These are phyloP conservation scores for Brachyrhaphis roseni DNA, from an alignment of 2,797 vertebrate species.

Conservation along the genomic window DNA sequence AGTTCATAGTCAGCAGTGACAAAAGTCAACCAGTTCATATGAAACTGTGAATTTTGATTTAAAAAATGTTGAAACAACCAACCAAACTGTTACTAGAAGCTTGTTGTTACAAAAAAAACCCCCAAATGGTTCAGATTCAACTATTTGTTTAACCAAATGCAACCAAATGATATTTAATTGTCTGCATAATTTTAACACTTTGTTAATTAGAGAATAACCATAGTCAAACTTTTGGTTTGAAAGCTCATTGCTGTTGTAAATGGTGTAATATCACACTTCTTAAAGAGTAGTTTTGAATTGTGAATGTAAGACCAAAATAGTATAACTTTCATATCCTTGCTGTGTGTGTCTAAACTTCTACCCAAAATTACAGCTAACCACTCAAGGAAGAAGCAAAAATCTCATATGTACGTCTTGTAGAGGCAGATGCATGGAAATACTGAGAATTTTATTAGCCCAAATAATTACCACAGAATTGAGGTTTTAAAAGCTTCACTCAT, in stretches of 20 bases:
- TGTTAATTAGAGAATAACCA: neutral
- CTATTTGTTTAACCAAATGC: neutral
- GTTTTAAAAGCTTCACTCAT: conserved; percentile 7
- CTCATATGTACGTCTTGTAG: neutral
- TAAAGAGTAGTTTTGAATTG: neutral
- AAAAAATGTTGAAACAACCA: neutral
- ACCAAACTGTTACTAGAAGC: neutral
- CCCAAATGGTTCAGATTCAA: neutral
- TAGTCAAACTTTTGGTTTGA: neutral
- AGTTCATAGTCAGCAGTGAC: no score
- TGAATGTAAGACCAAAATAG: neutral
- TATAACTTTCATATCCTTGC: neutral
- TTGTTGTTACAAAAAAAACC: neutral
- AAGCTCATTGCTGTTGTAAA: neutral
- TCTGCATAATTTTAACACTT: neutral
- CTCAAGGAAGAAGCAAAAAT: neutral
- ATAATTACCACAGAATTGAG: neutral
- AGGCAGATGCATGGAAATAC: neutral
- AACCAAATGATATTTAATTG: neutral
- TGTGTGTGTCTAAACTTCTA: neutral
- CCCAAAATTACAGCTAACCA: neutral
- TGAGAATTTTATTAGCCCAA: neutral
- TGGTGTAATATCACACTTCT: neutral
- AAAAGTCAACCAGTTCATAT: neutral
- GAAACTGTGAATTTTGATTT: neutral